Conservation (phyloP, 2,797 vertebrate species). For the Echeneis naucrates region DNA sequence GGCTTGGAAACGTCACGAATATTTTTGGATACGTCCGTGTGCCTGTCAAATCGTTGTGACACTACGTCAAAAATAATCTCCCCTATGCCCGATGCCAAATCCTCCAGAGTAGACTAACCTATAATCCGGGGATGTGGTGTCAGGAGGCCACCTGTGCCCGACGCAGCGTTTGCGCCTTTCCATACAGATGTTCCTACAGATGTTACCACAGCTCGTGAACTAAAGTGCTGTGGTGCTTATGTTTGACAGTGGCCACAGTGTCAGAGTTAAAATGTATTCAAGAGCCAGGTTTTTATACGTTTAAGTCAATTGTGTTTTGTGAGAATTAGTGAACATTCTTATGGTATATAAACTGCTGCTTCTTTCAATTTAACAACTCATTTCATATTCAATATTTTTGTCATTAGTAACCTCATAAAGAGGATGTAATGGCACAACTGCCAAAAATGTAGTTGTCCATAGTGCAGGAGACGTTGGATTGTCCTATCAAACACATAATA, state of each 20-base stretch:
- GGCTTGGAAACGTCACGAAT: slow-evolving; percentile 71
- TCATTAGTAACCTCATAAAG: too few species aligned
- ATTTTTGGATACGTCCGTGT: slow-evolving; percentile 77
- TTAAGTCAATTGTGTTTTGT: not conserved
- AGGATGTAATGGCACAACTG: not conserved
- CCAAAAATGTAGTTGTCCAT: not conserved
- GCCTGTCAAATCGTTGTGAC: slow-evolving; percentile 79
- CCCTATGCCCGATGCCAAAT: slow-evolving; percentile 58
- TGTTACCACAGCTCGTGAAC: slow-evolving; percentile 1
- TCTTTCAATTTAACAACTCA: not conserved
- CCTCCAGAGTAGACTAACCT: slow-evolving; percentile 66
- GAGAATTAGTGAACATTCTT: not conserved
- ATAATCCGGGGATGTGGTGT: slow-evolving; percentile 62
- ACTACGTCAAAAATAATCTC: slow-evolving; percentile 72
- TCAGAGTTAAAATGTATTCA: not conserved
- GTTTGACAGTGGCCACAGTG: too few species aligned
- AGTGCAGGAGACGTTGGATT: not conserved
- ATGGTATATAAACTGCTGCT: too few species aligned
- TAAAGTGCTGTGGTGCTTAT: not conserved
- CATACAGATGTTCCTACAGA: not conserved
- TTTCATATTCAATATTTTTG: too few species aligned
- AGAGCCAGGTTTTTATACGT: too few species aligned
- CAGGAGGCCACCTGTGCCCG: slow-evolving; percentile 43
- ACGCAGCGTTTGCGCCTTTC: slow-evolving; percentile 13
- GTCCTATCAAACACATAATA: not conserved